Evolutionary conservation across 1,140 invertebrate genomes (phyloP).

Genomic region (Drosophila ananassae): DNA sequence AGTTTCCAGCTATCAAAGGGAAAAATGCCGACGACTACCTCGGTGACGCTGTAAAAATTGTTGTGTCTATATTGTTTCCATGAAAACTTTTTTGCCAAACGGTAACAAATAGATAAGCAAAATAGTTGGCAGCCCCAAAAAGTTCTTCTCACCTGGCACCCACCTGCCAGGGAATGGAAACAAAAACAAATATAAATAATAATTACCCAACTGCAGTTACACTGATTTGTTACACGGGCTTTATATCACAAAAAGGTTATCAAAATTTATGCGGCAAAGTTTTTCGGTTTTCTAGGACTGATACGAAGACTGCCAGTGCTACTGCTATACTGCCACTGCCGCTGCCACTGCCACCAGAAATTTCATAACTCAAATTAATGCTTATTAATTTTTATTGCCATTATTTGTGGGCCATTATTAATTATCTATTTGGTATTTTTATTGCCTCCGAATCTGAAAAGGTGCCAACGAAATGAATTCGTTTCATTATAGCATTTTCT

Average conservation of each 20-base stretch:
- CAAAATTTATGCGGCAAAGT: conserved; percentile 57
- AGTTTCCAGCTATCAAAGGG: conserved; percentile 53
- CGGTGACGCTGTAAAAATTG: conserved; percentile 46
- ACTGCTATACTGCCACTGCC: conserved; percentile 8
- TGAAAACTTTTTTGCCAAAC: conserved; percentile 45
- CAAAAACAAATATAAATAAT: conserved; percentile 52
- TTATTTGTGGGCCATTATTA: conserved; percentile 56
- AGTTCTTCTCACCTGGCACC: conserved; percentile 32
- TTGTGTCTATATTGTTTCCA: conserved; percentile 49
- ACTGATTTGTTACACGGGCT: conserved; percentile 45
- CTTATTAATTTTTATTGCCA: conserved; percentile 62
- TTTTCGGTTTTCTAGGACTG: conserved; percentile 34
- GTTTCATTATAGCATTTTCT: conserved; percentile 31
- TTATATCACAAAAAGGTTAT: conserved; percentile 30
- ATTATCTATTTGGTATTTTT: conserved; percentile 62
- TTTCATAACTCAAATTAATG: conserved; percentile 60
- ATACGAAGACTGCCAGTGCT: not conserved
- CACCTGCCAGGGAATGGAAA: conserved; percentile 29
- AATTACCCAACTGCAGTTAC: conserved; percentile 58
- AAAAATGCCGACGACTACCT: conserved; percentile 34
- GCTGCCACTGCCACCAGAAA: conserved; percentile 14
- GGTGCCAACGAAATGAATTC: conserved; percentile 55
- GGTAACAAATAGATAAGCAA: conserved; percentile 37
- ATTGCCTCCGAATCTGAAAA: conserved; percentile 39
- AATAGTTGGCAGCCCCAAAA: conserved; percentile 43